These are phyloP conservation scores for Noctua comes DNA, from an alignment of 2,888 invertebrate species.

Conservation along the genomic window DNA sequence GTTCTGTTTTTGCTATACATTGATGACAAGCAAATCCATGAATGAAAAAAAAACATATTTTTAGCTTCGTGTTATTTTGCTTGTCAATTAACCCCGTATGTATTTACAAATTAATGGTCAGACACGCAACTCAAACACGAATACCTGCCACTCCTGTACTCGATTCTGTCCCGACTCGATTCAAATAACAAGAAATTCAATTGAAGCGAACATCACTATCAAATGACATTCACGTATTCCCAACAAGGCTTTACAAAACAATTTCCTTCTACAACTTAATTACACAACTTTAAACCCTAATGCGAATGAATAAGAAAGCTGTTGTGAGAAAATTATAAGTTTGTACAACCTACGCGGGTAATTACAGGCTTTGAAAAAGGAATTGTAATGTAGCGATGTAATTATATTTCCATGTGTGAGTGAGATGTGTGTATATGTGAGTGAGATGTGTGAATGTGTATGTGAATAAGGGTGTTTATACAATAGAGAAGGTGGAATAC, in stretches of 20 bases:
- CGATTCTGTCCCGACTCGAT: constrained; percentile 40
- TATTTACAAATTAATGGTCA: constrained; percentile 47
- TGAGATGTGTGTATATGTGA: constrained; percentile 68
- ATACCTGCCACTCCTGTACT: constrained; percentile 44
- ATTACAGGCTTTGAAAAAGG: constrained; percentile 83
- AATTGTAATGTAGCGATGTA: constrained; percentile 81
- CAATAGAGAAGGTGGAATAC: constrained; percentile 63
- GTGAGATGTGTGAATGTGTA: constrained; percentile 69
- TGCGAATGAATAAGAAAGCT: constrained; percentile 60
- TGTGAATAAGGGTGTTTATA: constrained; percentile 68
- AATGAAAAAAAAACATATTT: constrained; percentile 32
- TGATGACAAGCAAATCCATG: constrained; percentile 25
- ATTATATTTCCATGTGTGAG: constrained; percentile 73
- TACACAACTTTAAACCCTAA: constrained; percentile 75
- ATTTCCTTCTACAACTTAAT: constrained; percentile 70
- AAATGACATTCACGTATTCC: constrained; percentile 83
- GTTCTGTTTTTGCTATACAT: background rate
- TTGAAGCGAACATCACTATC: constrained; percentile 58
- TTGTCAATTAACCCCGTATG: constrained; percentile 52
- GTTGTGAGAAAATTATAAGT: constrained; percentile 70
- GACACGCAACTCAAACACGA: constrained; percentile 52
- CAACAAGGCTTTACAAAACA: constrained; percentile 82
- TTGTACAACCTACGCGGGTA: constrained; percentile 76
- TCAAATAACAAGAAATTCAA: constrained; percentile 51
- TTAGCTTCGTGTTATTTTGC: constrained; percentile 42